Evolutionary conservation across 2,113 vertebrate genomes (phyloP).

Genomic region (Rana temporaria): DNA sequence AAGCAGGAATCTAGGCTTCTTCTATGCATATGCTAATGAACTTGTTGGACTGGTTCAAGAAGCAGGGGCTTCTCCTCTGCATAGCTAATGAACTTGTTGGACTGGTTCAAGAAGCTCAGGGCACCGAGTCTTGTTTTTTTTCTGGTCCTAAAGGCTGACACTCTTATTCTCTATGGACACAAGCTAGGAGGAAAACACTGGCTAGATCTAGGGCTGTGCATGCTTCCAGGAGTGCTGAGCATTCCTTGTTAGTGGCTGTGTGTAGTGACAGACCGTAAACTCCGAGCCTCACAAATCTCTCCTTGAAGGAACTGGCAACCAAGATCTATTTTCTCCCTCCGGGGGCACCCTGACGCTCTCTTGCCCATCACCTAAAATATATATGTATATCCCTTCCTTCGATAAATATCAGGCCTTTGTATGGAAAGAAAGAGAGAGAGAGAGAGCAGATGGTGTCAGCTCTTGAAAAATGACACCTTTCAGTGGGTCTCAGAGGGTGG

Average conservation of each 20-base stretch:
- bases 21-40: too few relatives aligned
- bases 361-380: constrained; percentile 43
- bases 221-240: not conserved
- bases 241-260: constrained; percentile 27
- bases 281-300: constrained; percentile 47
- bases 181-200: not conserved
- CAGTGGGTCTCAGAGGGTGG: too few relatives aligned
- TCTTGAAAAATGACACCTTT: constrained; percentile 73
- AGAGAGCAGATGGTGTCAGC: constrained; percentile 68
- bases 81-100: too few relatives aligned
- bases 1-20: too few relatives aligned
- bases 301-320: constrained; percentile 41
- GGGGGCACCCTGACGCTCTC: constrained; percentile 2
- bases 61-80: too few relatives aligned
- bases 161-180: not conserved
- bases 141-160: not conserved
- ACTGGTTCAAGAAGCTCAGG: too few relatives aligned
- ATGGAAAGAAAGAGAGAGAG: constrained; percentile 60
- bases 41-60: too few relatives aligned
- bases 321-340: constrained; percentile 33
- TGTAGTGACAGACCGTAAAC: constrained; percentile 41
- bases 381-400: constrained; percentile 61
- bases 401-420: constrained; percentile 69
- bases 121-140: too few relatives aligned
- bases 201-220: not conserved